phyloP scores from a whole-genome alignment of 2,888 invertebrate species.

The Meiosimyza platycephala region DNA sequence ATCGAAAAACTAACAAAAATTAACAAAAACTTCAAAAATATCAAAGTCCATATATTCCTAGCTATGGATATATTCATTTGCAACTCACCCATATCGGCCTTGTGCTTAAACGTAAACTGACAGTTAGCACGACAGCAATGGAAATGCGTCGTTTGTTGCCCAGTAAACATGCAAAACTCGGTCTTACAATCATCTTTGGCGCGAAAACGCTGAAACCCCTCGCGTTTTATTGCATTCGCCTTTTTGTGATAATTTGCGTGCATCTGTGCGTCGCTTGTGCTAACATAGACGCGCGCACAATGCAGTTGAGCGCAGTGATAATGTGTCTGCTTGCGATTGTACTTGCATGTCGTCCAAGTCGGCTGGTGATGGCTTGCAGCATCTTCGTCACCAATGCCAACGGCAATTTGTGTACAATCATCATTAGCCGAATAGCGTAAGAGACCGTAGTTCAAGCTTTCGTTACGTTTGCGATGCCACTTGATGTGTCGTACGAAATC shows the following conservation, averaged over 20 bases:
- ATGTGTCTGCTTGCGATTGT: slow-evolving; percentile 71
- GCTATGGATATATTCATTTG: no score
- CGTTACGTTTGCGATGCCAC: slow-evolving; percentile 97
- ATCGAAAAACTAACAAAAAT: no score
- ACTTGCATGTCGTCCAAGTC: slow-evolving; percentile 80
- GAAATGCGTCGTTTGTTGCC: slow-evolving; percentile 94
- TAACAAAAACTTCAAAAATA: no score
- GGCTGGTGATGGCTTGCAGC: slow-evolving; percentile 70
- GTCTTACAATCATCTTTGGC: slow-evolving; percentile 94
- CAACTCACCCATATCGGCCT: slow-evolving; percentile 94
- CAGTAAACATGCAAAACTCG: slow-evolving; percentile 87
- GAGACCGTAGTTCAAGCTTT: slow-evolving; percentile 88
- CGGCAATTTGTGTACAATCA: slow-evolving; percentile 73
- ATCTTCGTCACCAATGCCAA: no score
- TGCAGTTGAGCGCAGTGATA: slow-evolving; percentile 95
- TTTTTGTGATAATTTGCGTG: slow-evolving; percentile 97
- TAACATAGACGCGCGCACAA: slow-evolving; percentile 93
- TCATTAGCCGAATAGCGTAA: slow-evolving; percentile 89
- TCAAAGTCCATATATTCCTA: no score
- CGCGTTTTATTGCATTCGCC: slow-evolving; percentile 94
- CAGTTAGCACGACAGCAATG: slow-evolving; percentile 92
- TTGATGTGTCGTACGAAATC: slow-evolving; percentile 97
- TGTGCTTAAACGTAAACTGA: slow-evolving; percentile 94
- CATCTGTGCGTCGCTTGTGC: slow-evolving; percentile 97
- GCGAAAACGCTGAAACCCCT: slow-evolving; percentile 94